A percentile compares a stretch with the other conserved stretches of the same genome.
Evolutionary conservation across 1,140 invertebrate genomes (phyloP).

Genomic region (Sycobia sp.): DNA sequence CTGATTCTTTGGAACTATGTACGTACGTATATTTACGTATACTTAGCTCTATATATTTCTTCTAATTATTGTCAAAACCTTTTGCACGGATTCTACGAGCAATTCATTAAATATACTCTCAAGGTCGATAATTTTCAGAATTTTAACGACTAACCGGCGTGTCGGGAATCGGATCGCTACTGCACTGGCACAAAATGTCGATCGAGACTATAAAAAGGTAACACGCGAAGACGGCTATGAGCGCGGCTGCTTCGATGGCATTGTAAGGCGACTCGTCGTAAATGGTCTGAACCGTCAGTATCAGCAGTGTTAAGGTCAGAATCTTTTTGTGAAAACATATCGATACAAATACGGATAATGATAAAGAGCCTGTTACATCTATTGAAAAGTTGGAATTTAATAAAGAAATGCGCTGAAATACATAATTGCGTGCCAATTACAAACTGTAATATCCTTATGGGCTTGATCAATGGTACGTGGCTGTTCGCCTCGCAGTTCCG

Average conservation of each 20-base stretch:
- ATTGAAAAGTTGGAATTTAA: conserved; percentile 29
- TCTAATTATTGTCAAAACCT: too few species aligned
- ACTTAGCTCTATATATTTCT: too few species aligned
- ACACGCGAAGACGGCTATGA: conserved; percentile 36
- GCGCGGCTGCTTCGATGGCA: conserved; percentile 27
- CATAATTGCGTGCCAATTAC: conserved; percentile 38
- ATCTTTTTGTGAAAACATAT: too few species aligned
- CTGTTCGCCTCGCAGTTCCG: conserved; percentile 19
- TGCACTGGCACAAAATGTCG: conserved; percentile 47
- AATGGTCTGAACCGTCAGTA: too few species aligned
- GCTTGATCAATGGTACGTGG: conserved; percentile 39
- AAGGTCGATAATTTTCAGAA: too few species aligned
- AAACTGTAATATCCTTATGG: conserved; percentile 48
- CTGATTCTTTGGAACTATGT: too few species aligned
- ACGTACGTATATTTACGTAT: too few species aligned
- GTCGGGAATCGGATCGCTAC: conserved; percentile 47
- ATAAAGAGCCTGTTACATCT: too few species aligned
- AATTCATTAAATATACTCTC: too few species aligned
- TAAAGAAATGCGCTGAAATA: not conserved
- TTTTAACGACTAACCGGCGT: conserved; percentile 45
- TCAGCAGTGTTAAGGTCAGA: too few species aligned
- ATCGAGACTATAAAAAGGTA: conserved; percentile 42
- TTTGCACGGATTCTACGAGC: too few species aligned
- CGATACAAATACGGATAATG: too few species aligned
- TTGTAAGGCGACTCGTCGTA: conserved; percentile 35